Evolutionary conservation across 1,140 invertebrate genomes (phyloP), one percentile per base, ranked within the genome.

Genomic region (Harlomillsia oculata): DNA sequence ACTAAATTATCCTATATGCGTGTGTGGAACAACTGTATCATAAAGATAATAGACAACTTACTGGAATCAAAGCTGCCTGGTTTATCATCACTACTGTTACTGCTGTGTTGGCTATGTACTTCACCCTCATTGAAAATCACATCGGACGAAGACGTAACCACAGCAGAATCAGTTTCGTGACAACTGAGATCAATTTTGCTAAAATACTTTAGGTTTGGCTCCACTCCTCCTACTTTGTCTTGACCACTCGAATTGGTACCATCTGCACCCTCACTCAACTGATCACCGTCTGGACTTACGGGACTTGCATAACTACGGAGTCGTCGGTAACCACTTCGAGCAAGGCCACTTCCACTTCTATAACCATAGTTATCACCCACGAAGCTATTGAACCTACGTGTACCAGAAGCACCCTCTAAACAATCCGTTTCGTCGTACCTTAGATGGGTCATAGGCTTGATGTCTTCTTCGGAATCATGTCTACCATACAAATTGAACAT

Each of bases 271-370:
- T 84, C 81, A 66, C 84, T 82, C 34, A 83, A 73, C 67, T 84
- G 82, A 67, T 84, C 82, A 20, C 44, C 28, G 83, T 72, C 66
- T 80, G 81, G 5, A 80, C 80, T 36, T 82, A 75, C 67, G 82
- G 50, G 50, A 36, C 53, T 61, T 3, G 46, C 41, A 21, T 44
- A 53, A 34, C 51, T 37, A 53, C 34, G 32, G 23, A 29, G 23
- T 39, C 56, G 45, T 43, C 52, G 37, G 40, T 44, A 49, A 13
- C 26, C 43, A 39, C 41, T 54, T 9, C 39, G 37, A 34, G 25
- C 34, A 16, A 54, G 29, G 25, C 25, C 46, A 41, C 28, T 59
- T 28, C 49, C 49, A 40, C n/a, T n/a, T n/a, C n/a, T n/a, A n/a
- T n/a, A n/a, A n/a, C n/a, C n/a, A 20, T 43, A 48, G 16, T 28